Conservation (phyloP, 2,113 vertebrate genomes). For the Cryptotis parvus region DNA sequence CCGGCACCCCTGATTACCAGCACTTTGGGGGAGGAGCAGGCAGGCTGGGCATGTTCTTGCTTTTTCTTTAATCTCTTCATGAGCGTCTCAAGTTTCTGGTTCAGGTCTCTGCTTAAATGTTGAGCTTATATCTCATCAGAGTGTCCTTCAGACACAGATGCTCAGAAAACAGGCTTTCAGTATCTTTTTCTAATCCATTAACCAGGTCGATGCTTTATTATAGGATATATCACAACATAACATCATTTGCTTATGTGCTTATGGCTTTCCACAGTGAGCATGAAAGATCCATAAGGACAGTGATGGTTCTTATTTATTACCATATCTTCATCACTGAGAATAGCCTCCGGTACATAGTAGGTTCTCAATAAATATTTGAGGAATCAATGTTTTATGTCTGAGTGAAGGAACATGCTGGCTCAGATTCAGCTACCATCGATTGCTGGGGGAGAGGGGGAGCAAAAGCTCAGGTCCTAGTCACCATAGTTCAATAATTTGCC, state of each 20-base stretch:
- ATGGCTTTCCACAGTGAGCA: constrained; percentile 38
- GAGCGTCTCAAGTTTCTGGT: neutral
- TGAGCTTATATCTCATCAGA: neutral
- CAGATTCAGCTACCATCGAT: neutral
- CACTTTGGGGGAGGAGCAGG: too few relatives aligned
- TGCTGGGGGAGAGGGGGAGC: neutral
- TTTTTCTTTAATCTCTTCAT: neutral
- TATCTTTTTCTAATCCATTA: neutral
- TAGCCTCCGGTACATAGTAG: neutral
- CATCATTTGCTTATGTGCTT: constrained; percentile 2
- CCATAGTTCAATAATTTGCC: neutral
- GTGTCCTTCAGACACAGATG: neutral
- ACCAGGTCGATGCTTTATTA: neutral
- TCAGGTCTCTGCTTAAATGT: neutral
- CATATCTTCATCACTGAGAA: neutral
- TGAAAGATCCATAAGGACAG: neutral
- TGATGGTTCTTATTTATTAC: neutral
- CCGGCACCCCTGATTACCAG: neutral
- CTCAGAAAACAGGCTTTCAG: neutral
- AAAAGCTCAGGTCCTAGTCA: neutral
- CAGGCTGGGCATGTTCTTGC: neutral
- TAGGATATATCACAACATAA: neutral
- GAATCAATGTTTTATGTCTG: neutral
- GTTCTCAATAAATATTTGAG: neutral
- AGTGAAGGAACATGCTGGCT: neutral